These are phyloP conservation scores for Heliconius ismenius DNA, from an alignment of 2,888 invertebrate species.

Conservation along the genomic window DNA sequence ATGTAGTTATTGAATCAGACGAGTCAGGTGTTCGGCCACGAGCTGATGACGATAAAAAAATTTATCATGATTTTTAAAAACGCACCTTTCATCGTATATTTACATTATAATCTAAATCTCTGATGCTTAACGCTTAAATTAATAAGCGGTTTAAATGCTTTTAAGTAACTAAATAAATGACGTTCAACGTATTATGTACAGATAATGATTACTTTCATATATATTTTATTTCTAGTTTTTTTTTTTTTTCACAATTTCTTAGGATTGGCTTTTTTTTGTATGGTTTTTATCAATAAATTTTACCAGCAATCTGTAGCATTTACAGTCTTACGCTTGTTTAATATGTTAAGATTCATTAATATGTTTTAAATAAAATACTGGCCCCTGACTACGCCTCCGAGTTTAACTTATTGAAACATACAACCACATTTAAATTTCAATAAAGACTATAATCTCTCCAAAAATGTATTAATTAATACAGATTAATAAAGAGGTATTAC, in stretches of 20 bases:
- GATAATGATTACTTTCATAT: background rate
- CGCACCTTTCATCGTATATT: slow-evolving; percentile 19
- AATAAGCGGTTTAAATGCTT: background rate
- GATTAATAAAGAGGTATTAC: background rate
- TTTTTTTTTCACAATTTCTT: background rate
- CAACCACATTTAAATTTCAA: background rate
- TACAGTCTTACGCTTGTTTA: no score
- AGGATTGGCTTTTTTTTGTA: background rate
- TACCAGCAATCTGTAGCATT: no score
- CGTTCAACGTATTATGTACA: background rate
- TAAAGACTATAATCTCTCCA: no score
- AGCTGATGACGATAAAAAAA: background rate
- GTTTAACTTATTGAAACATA: no score
- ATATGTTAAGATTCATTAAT: no score
- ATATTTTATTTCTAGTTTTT: no score
- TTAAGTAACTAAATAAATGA: background rate
- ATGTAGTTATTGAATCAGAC: background rate
- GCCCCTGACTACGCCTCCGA: no score
- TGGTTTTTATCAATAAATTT: no score
- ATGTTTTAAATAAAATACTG: no score
- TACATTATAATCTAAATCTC: slow-evolving; percentile 20
- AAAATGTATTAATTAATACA: background rate
- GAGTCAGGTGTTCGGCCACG: slow-evolving; percentile 16
- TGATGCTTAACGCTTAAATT: slow-evolving; percentile 8
- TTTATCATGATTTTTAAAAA: slow-evolving; percentile 28